phyloP scores from a whole-genome alignment of 2,888 invertebrate species.

The Thalpophila matura region DNA sequence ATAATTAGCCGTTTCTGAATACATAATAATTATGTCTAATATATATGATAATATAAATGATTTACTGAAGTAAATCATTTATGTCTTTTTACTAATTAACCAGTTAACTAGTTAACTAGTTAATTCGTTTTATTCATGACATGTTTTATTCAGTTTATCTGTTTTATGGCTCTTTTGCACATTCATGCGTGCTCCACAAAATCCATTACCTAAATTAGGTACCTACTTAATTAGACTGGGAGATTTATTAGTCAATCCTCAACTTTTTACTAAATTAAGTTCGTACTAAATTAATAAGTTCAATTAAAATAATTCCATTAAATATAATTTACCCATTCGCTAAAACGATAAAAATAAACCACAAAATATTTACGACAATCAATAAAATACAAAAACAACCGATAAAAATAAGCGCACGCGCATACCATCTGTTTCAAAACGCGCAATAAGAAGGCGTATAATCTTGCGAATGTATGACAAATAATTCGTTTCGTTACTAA shows the following conservation, averaged over 20 bases:
- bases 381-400: conserved; percentile 5
- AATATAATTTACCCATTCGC: neutral
- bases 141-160: no score
- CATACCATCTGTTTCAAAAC: conserved; percentile 37
- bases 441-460: conserved; percentile 42
- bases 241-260: no score
- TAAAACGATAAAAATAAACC: neutral
- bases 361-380: conserved; percentile 15
- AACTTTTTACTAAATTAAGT: no score
- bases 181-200: no score
- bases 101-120: no score
- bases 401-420: conserved; percentile 34
- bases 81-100: no score
- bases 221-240: no score
- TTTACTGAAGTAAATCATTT: no score
- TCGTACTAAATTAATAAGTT: no score
- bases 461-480: conserved; percentile 69
- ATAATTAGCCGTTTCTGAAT: conserved; percentile 1
- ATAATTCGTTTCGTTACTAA: conserved; percentile 74
- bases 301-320: conserved; percentile 1
- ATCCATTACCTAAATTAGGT: no score
- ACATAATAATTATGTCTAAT: conserved; percentile 21
- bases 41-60: neutral
- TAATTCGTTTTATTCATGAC: no score
- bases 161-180: no score